Conservation (phyloP, 92 coral and sea anemone genomes). For the Blastomussa wellsi region DNA sequence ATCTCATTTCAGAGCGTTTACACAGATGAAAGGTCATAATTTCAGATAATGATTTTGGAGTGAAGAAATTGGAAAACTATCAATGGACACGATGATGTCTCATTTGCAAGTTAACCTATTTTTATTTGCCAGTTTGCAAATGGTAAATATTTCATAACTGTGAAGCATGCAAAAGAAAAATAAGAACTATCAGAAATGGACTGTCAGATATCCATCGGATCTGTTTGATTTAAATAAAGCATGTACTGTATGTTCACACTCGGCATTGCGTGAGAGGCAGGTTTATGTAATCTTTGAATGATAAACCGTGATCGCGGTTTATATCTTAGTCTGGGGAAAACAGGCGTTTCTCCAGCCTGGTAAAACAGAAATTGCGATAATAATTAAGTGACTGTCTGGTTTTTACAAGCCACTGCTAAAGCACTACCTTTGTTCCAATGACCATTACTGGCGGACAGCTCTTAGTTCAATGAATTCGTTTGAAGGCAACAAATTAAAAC, state of each 20-base stretch:
- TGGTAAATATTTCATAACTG: background rate
- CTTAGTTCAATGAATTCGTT: too few species aligned
- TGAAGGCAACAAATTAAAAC: background rate
- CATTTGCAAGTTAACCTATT: background rate
- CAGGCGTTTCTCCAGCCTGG: background rate
- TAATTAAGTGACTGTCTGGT: background rate
- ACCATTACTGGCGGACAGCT: too few species aligned
- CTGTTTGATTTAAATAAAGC: background rate
- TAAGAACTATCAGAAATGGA: background rate
- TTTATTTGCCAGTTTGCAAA: background rate
- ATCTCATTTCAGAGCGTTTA: too few species aligned
- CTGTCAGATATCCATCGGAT: background rate
- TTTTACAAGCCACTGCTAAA: background rate
- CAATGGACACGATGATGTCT: background rate
- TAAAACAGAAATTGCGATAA: background rate
- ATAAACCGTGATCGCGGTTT: background rate
- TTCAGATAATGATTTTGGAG: background rate
- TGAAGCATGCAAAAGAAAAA: background rate
- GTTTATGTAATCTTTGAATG: background rate
- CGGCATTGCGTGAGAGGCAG: background rate
- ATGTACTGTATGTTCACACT: background rate
- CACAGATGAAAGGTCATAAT: background rate
- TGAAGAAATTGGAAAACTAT: background rate
- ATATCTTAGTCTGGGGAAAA: background rate
- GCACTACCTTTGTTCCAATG: too few species aligned